These are phyloP conservation scores for Cephus nigrinus DNA, from an alignment of 2,888 invertebrate species.

Conservation along the genomic window DNA sequence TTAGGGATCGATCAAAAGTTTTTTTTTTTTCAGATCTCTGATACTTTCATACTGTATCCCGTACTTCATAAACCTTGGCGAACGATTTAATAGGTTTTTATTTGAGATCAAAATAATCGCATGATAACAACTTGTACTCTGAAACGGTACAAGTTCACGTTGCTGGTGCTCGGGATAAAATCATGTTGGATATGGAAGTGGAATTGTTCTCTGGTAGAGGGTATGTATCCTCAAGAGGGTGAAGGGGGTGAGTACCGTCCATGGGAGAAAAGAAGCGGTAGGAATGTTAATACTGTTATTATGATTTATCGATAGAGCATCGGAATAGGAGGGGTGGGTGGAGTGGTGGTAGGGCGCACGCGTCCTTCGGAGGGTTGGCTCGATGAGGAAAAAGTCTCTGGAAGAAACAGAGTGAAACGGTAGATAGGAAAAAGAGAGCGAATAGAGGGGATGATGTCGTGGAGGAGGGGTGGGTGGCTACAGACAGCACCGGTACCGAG, in stretches of 20 bases:
- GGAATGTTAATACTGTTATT: constrained; percentile 64
- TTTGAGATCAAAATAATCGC: background rate
- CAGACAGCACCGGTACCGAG: constrained; percentile 65
- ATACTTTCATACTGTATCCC: background rate
- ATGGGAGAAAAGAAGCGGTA: constrained; percentile 28
- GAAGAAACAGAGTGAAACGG: constrained; percentile 32
- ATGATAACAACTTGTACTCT: background rate
- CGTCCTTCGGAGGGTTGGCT: constrained; percentile 34
- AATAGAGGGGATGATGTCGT: constrained; percentile 20
- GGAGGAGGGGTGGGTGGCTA: constrained; percentile 26
- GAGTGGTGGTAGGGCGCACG: constrained; percentile 27
- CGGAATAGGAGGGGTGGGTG: constrained; percentile 35
- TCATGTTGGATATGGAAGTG: background rate
- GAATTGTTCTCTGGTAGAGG: background rate
- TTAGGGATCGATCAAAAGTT: background rate
- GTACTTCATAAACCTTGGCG: background rate
- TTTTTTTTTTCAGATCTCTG: background rate
- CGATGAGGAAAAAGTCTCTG: constrained; percentile 48
- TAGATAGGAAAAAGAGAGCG: constrained; percentile 17
- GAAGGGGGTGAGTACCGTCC: background rate
- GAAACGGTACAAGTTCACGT: background rate
- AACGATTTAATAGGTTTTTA: background rate
- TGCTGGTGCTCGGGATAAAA: background rate
- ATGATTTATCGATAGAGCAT: constrained; percentile 63
- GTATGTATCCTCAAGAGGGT: background rate